These are phyloP conservation scores for Dicyrtomina minuta DNA, from an alignment of 2,888 invertebrate genomes.

Conservation along the genomic window DNA sequence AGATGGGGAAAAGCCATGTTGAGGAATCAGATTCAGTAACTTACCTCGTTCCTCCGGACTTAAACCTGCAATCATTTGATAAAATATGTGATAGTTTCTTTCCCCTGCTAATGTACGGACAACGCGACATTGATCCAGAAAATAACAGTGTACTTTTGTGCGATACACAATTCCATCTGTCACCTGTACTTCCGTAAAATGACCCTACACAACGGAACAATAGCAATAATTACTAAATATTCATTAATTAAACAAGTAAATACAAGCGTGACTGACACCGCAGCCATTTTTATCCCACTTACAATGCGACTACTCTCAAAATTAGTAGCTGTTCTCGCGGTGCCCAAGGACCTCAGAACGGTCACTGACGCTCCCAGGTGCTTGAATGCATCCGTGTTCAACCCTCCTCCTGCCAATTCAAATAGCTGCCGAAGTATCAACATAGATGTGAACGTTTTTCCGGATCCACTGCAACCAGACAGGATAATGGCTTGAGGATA, in stretches of 20 bases:
- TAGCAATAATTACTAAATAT: slow-evolving; percentile 48
- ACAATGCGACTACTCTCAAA: slow-evolving; percentile 92
- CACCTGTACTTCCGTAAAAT: slow-evolving; percentile 94
- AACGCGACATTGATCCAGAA: slow-evolving; percentile 89
- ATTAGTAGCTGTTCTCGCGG: slow-evolving; percentile 86
- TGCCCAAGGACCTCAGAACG: slow-evolving; percentile 84
- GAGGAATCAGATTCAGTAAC: too few relatives aligned
- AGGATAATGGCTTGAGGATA: slow-evolving; percentile 93
- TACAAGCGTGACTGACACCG: background rate
- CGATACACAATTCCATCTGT: slow-evolving; percentile 91
- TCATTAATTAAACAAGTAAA: slow-evolving; percentile 1
- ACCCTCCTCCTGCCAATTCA: slow-evolving; percentile 90
- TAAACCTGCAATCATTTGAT: slow-evolving; percentile 89
- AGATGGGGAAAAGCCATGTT: too few relatives aligned
- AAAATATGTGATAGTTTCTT: slow-evolving; percentile 95
- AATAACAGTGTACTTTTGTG: slow-evolving; percentile 94
- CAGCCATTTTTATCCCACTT: slow-evolving; percentile 55
- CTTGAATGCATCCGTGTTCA: slow-evolving; percentile 94
- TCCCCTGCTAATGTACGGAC: slow-evolving; percentile 81
- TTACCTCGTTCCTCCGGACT: slow-evolving; percentile 76
- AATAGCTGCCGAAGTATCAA: slow-evolving; percentile 84
- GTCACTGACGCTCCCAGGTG: slow-evolving; percentile 94
- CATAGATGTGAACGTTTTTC: slow-evolving; percentile 93
- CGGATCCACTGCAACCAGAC: slow-evolving; percentile 86
- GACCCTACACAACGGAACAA: slow-evolving; percentile 66